These are phyloP conservation scores for Chromoteleia sp. DNA, from an alignment of 2,888 invertebrate genomes.

Conservation along the genomic window DNA sequence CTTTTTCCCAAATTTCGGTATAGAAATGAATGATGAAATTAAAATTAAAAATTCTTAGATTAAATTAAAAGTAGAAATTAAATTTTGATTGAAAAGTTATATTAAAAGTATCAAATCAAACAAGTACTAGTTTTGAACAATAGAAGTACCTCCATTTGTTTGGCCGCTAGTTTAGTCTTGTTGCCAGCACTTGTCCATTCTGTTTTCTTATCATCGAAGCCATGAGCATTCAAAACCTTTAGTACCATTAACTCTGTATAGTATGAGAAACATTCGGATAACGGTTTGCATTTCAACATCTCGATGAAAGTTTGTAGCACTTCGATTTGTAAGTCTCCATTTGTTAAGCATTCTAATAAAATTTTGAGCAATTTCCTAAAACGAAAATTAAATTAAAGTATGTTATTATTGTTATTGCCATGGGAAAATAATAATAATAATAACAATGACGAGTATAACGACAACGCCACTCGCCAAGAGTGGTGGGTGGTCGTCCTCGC, in stretches of 20 bases:
- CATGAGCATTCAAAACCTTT: conserved; percentile 95
- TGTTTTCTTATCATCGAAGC: conserved; percentile 81
- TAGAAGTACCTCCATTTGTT: conserved; percentile 84
- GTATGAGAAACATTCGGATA: conserved; percentile 92
- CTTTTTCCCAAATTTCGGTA: not conserved
- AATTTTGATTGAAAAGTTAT: too few species aligned
- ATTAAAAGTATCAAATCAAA: too few species aligned
- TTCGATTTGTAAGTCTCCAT: conserved; percentile 89
- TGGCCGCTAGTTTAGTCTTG: conserved; percentile 82
- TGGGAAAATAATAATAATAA: too few species aligned
- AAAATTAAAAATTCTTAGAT: too few species aligned
- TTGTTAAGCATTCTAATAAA: conserved; percentile 90
- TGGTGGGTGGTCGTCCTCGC: too few species aligned
- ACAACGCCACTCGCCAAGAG: too few species aligned
- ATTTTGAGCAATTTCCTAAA: conserved; percentile 87
- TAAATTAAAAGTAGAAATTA: too few species aligned
- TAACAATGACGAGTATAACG: too few species aligned
- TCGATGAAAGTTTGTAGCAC: conserved; percentile 93
- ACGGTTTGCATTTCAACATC: conserved; percentile 91
- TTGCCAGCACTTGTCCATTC: conserved; percentile 72
- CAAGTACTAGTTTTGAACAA: too few species aligned
- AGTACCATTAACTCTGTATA: conserved; percentile 96
- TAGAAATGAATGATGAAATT: too few species aligned
- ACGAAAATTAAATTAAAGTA: conserved; percentile 4
- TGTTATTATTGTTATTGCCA: too few species aligned